These are phyloP conservation scores for Rhyacichthys aspro DNA, from an alignment of 2,797 vertebrate genomes.

Conservation along the genomic window DNA sequence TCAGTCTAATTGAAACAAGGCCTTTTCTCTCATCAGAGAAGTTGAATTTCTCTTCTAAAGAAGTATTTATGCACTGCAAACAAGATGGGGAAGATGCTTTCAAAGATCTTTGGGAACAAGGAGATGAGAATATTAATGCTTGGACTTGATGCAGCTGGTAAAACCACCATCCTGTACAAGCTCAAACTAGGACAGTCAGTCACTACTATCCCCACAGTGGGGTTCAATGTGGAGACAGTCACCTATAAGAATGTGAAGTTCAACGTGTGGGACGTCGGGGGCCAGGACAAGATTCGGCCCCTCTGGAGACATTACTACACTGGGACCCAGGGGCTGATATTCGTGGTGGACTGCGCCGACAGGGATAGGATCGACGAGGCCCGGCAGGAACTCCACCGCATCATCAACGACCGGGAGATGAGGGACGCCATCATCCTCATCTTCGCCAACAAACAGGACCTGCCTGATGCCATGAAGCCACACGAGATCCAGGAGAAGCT, in stretches of 20 bases:
- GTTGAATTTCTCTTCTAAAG: constrained; percentile 15
- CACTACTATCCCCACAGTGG: constrained; percentile 97
- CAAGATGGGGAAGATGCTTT: constrained; percentile 97
- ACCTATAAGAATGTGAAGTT: constrained; percentile 99
- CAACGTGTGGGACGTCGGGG: constrained; percentile 98
- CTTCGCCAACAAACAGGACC: constrained; percentile 99
- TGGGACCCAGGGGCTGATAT: constrained; percentile 97
- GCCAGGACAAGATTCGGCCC: constrained; percentile 97
- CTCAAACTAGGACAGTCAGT: constrained; percentile 98
- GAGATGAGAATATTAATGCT: constrained; percentile 99
- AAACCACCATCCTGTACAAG: constrained; percentile 98
- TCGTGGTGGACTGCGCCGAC: constrained; percentile 98
- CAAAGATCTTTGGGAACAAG: constrained; percentile 99
- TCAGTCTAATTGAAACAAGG: constrained; percentile 15
- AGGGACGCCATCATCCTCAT: constrained; percentile 98
- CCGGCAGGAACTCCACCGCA: constrained; percentile 96
- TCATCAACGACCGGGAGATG: constrained; percentile 99
- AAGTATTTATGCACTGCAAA: constrained; percentile 80
- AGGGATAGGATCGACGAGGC: constrained; percentile 97
- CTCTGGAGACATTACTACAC: constrained; percentile 99
- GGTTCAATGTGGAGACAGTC: constrained; percentile 98
- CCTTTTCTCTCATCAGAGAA: constrained; percentile 31
- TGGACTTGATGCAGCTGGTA: constrained; percentile 96
- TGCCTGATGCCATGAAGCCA: constrained; percentile 97
- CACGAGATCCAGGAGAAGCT: constrained; percentile 99